Evolutionary conservation across 2,113 vertebrate species (phyloP).

Genomic region (Lepus americanus): DNA sequence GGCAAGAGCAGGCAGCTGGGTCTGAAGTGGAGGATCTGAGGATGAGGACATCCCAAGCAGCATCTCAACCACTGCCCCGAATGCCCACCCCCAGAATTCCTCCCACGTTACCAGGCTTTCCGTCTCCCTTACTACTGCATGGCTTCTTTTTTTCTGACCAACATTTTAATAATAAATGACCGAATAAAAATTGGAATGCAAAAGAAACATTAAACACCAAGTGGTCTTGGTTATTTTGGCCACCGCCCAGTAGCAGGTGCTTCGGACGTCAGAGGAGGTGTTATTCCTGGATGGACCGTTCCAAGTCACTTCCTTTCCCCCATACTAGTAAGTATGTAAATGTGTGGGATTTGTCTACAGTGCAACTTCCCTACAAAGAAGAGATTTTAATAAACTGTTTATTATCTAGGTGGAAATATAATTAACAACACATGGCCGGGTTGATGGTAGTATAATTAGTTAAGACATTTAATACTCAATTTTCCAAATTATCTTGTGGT

Average conservation of each 20-base stretch:
- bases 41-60: no score
- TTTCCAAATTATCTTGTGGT: not conserved
- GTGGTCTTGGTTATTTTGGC: not conserved
- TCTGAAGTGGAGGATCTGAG: no score
- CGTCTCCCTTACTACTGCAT: not conserved
- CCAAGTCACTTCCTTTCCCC: slow-evolving; percentile 36
- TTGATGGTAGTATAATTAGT: slow-evolving; percentile 8
- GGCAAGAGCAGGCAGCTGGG: no score
- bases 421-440: not conserved
- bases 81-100: not conserved
- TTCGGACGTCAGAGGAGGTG: not conserved
- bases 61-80: no score
- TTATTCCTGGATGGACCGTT: not conserved
- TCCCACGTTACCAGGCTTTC: not conserved
- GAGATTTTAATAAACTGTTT: not conserved
- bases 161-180: not conserved
- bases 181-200: not conserved
- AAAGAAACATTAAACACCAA: not conserved
- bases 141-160: not conserved
- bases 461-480: slow-evolving; percentile 18
- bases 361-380: not conserved
- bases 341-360: not conserved
- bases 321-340: not conserved
- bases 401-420: not conserved
- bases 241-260: not conserved